These are phyloP conservation scores for Idaea dimidiata DNA, from an alignment of 2,888 invertebrate genomes.

Conservation along the genomic window DNA sequence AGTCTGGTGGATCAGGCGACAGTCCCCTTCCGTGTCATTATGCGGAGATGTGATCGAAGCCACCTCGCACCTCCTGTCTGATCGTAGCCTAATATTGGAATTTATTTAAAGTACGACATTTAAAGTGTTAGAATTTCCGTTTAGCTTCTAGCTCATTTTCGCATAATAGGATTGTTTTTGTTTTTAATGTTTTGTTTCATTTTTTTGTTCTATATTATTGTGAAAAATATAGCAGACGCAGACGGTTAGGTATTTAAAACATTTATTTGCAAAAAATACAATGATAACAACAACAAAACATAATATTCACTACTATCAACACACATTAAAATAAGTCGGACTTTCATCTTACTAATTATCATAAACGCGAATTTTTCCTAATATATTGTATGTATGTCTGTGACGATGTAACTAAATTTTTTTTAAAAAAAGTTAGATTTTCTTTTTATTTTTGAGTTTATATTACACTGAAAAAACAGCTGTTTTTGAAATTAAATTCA, in stretches of 20 bases:
- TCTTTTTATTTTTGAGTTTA: no score
- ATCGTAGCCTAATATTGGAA: constrained; percentile 24
- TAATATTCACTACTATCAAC: not conserved
- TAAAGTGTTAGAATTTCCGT: not conserved
- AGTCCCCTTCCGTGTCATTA: constrained; percentile 65
- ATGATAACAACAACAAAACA: not conserved
- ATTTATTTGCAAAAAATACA: not conserved
- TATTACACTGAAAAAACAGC: no score
- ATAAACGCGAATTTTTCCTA: no score
- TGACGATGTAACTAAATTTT: no score
- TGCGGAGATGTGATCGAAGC: constrained; percentile 40
- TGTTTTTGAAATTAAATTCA: no score
- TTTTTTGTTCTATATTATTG: not conserved
- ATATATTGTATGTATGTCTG: no score
- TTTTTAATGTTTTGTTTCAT: not conserved
- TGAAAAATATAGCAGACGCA: no score
- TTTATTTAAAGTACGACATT: not conserved
- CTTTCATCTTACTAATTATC: no score
- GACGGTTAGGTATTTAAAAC: no score
- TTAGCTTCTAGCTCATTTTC: not conserved
- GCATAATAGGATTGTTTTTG: no score
- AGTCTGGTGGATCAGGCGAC: constrained; percentile 27
- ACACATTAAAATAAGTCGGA: not conserved
- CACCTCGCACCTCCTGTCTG: constrained; percentile 32
- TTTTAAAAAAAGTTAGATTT: no score